phyloP scores from a whole-genome alignment of 2,888 invertebrate genomes.

The Drosophila austrosaltans region DNA sequence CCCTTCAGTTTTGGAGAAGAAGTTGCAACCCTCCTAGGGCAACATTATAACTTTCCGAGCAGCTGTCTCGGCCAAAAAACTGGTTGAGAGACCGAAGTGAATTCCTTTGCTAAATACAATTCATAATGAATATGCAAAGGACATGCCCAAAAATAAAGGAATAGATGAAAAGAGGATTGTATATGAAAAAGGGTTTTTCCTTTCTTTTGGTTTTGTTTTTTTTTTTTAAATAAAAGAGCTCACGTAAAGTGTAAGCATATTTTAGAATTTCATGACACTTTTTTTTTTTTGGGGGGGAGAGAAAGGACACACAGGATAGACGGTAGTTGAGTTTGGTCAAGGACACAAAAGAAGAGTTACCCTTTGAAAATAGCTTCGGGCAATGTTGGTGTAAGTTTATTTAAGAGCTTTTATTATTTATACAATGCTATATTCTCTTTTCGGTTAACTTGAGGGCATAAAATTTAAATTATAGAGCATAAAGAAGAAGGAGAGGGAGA shows the following conservation, averaged over 20 bases:
- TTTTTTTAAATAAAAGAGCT: conserved; percentile 18
- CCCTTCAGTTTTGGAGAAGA: no score
- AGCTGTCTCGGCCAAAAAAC: background rate
- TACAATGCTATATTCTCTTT: conserved; percentile 34
- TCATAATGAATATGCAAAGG: conserved; percentile 11
- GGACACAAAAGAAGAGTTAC: background rate
- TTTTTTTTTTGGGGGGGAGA: conserved; percentile 23
- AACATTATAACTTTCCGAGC: background rate
- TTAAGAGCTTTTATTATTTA: conserved; percentile 74
- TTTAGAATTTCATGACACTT: conserved; percentile 47
- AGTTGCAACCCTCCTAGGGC: background rate
- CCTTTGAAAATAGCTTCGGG: conserved; percentile 52
- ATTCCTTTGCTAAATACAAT: conserved; percentile 7
- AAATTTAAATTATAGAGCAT: conserved; percentile 47
- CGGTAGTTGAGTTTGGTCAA: conserved; percentile 22
- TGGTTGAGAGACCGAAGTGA: no score
- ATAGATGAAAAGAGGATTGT: background rate
- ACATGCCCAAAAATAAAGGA: background rate
- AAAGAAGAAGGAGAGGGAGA: background rate
- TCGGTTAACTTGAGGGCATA: conserved; percentile 41
- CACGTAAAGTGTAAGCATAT: conserved; percentile 35
- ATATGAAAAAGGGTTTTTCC: background rate
- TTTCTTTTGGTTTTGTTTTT: background rate
- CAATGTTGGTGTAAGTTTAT: conserved; percentile 51
- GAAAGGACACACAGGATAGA: conserved; percentile 33